A percentile compares a stretch with the other conserved stretches of the same genome.
These are phyloP conservation scores for Heliornis fulica DNA, from an alignment of 2,113 vertebrate species.

Conservation along the genomic window DNA sequence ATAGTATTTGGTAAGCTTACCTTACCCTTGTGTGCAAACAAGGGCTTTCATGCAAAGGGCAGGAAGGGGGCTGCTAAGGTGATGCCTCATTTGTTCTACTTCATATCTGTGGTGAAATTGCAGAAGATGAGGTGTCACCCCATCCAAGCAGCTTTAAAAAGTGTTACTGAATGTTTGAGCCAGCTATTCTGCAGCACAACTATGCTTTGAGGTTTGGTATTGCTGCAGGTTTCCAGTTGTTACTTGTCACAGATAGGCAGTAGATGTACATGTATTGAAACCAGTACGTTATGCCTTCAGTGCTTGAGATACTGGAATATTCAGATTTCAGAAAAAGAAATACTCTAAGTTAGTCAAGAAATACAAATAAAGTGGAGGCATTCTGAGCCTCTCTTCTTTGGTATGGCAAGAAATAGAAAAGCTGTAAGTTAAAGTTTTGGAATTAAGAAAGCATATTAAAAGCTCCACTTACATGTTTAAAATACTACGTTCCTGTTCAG, in stretches of 20 bases:
- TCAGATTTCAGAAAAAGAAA: background rate
- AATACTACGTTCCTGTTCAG: background rate
- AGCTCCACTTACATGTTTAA: background rate
- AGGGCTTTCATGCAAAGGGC: background rate
- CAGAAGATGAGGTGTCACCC: background rate
- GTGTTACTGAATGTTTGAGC: background rate
- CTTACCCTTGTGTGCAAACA: background rate
- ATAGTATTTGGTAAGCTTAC: background rate
- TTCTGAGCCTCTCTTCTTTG: constrained; percentile 20
- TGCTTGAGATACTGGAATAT: background rate
- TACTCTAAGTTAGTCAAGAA: background rate
- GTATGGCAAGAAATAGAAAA: constrained; percentile 20
- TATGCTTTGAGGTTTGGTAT: background rate
- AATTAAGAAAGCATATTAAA: constrained; percentile 2
- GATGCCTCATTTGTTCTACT: background rate
- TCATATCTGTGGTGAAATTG: accelerated
- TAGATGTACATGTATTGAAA: background rate
- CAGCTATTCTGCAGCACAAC: background rate
- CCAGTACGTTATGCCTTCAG: background rate
- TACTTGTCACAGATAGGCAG: background rate
- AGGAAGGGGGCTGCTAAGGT: background rate
- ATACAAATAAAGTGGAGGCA: background rate
- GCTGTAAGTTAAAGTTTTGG: background rate
- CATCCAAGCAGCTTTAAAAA: background rate
- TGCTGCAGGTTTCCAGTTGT: constrained; percentile 24